These are phyloP conservation scores for Tamias sibiricus DNA, from an alignment of 2,113 vertebrate genomes.

Conservation along the genomic window DNA sequence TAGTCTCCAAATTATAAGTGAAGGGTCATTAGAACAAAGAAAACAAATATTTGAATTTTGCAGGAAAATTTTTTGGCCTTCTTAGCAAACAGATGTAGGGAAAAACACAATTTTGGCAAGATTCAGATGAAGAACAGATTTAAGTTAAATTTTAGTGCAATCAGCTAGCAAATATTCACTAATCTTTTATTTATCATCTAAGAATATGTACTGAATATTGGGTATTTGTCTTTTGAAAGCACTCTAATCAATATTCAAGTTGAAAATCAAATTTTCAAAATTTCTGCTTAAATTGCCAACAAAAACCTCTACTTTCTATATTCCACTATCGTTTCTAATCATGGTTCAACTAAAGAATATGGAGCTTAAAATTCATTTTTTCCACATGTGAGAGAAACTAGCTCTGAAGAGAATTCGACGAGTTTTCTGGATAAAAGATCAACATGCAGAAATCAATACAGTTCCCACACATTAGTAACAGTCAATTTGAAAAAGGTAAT, in stretches of 20 bases:
- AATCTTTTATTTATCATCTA: conserved; percentile 31
- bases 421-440: neutral
- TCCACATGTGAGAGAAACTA: neutral
- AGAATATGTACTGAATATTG: neutral
- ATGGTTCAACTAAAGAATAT: neutral
- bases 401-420: neutral
- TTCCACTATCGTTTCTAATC: neutral
- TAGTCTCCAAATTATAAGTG: neutral
- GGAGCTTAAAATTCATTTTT: conserved; percentile 3
- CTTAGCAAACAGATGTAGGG: neutral
- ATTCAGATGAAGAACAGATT: conserved; percentile 25
- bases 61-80: neutral
- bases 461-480: neutral
- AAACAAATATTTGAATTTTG: neutral
- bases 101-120: neutral
- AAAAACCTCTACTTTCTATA: neutral
- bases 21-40: neutral
- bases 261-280: conserved; percentile 29
- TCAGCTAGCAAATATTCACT: conserved; percentile 22
- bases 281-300: neutral
- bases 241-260: conserved; percentile 17
- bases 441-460: neutral
- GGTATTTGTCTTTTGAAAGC: conserved; percentile 36
- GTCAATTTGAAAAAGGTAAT: neutral
- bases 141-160: conserved; percentile 49